Evolutionary conservation across 2,113 vertebrate species (phyloP), one percentile per base, ranked within the genome.

Genomic region (Motacilla tschutschensis): DNA sequence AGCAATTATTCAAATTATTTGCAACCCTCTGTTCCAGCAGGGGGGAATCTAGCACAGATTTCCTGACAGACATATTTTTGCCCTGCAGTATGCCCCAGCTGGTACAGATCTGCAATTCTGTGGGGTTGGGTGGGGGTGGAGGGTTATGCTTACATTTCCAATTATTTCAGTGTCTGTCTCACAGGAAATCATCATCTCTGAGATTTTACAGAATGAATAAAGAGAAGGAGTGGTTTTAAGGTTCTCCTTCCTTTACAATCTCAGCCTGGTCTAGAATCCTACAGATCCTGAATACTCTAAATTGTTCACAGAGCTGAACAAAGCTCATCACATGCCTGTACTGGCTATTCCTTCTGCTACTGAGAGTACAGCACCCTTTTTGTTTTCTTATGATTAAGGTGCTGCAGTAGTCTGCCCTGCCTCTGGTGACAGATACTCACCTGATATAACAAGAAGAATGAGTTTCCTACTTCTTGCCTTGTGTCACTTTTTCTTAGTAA

Each of bases 1-100:
- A 66, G 75, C 81, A 88, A 84, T 82, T 91, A 90, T 67, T 90
- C 53, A 86, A 66, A 77, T 90, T 84, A 82, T 86, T 91, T 92
- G 60, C 81, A 89, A 35, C 20, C 48, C 51, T 65, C 53, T 82
- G 48, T 71, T 74, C 88, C 48, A 79, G 75, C 60, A 91, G 63
- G 44, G 64, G 64, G 79, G 64, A 79, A 70, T 70, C 67, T 63
- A 92, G 55, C 2, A 2, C 53, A 66, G 54, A 75, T 83, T 79
- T 83, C 28, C 43, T 70, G 47, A 88, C 51, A 81, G 80, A 69
- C 43, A 31, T 65, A 70, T 59, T 90, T 87, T 88, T 88, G 73
- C 57, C 33, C 35, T 70, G 51, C 9, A 85, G 53, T 73, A 63
- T 79, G 24, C 14, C 43, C 75, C 26, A 75, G 41, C 40, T 66